Evolutionary conservation across 2,113 vertebrate genomes (phyloP).

Genomic region (Mola mola): DNA sequence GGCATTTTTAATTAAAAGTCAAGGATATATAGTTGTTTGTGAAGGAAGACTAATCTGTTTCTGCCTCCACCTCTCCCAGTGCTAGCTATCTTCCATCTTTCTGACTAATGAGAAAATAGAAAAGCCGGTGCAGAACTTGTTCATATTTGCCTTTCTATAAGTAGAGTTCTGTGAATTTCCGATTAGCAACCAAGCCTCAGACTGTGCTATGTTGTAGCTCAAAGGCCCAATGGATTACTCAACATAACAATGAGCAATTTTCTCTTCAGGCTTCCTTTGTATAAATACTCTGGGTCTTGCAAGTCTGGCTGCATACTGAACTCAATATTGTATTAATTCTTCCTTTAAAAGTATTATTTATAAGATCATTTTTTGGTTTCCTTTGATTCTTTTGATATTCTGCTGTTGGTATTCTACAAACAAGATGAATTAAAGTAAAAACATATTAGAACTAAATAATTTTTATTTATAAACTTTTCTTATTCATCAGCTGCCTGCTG

Average conservation of each 20-base stretch:
- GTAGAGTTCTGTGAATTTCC: constrained; percentile 75
- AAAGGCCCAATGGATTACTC: constrained; percentile 68
- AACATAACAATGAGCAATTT: constrained; percentile 65
- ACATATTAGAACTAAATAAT: neutral
- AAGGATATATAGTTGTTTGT: constrained; percentile 85
- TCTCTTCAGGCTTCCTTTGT: constrained; percentile 24
- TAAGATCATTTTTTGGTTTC: constrained; percentile 8
- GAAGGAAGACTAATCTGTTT: constrained; percentile 82
- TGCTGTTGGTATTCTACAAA: neutral
- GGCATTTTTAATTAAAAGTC: constrained; percentile 88
- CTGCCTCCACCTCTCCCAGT: constrained; percentile 70
- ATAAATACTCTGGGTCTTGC: neutral
- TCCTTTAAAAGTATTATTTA: neutral
- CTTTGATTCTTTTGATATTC: constrained; percentile 9
- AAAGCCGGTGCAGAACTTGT: constrained; percentile 78
- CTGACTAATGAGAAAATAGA: constrained; percentile 82
- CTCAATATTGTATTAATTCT: neutral
- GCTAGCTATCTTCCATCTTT: constrained; percentile 81
- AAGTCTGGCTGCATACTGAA: constrained; percentile 20
- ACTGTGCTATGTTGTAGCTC: constrained; percentile 52
- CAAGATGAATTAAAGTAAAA: constrained; percentile 5
- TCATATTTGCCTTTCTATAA: constrained; percentile 80
- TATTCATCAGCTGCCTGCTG: constrained; percentile 9
- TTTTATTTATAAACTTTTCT: too few relatives aligned
- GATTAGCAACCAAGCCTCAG: constrained; percentile 70